Percentiles rank a stretch among this genome's conserved stretches.
Evolutionary conservation across 2,888 invertebrate genomes (phyloP).

Genomic region (Maniola hyperantus): DNA sequence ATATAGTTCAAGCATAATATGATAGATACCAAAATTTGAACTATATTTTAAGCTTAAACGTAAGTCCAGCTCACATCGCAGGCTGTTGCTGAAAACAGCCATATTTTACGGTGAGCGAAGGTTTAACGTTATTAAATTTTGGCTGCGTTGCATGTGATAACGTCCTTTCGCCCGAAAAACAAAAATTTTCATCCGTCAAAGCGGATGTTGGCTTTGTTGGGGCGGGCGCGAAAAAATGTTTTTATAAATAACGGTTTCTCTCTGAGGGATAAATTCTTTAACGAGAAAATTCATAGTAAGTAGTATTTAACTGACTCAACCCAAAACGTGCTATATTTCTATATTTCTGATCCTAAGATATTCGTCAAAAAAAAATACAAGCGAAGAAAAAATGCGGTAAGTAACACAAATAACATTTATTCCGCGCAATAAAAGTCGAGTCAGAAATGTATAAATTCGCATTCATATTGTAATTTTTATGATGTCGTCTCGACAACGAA

Average conservation of each 20-base stretch:
- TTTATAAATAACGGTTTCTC: background rate
- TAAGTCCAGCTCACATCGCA: conserved; percentile 26
- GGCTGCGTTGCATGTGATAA: conserved; percentile 32
- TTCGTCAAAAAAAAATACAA: background rate
- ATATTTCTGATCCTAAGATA: too few relatives aligned
- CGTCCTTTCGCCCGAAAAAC: conserved; percentile 23
- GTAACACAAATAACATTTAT: conserved; percentile 23
- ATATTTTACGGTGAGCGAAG: conserved; percentile 33
- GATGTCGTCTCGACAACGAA: conserved; percentile 21
- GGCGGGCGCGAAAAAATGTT: background rate
- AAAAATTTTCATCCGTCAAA: conserved; percentile 36
- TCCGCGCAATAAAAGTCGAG: conserved; percentile 20
- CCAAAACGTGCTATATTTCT: too few relatives aligned
- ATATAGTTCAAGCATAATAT: conserved; percentile 23
- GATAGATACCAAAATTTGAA: conserved; percentile 13
- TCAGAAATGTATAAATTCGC: conserved; percentile 21
- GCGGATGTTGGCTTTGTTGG: conserved; percentile 12
- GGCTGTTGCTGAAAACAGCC: conserved; percentile 28
- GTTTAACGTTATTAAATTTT: conserved; percentile 39
- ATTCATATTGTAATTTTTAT: conserved; percentile 25
- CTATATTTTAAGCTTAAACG: conserved; percentile 26
- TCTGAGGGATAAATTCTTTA: too few relatives aligned
- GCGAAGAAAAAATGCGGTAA: background rate
- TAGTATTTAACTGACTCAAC: too few relatives aligned
- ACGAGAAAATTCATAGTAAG: too few relatives aligned